Evolutionary conservation across 2,797 vertebrate genomes (phyloP), one percentile per base, ranked within the genome.

Genomic region (Chaetodon trifasciatus): DNA sequence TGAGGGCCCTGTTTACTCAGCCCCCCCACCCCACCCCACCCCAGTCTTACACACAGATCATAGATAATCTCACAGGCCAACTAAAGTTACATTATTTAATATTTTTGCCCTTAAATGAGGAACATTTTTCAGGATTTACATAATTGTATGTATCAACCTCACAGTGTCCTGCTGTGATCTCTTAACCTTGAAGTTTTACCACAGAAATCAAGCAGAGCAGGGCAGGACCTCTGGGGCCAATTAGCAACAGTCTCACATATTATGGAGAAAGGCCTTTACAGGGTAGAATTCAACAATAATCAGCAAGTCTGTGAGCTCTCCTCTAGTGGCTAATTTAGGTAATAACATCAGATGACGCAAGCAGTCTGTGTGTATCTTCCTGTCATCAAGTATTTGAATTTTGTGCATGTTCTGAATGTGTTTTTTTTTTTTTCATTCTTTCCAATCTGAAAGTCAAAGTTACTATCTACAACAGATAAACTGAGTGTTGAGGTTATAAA

Each of bases 201-300:
- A 46, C 60, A 79, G 21, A 83, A 76, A 74, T 74, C 0, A 71
- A 68, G 77, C 46, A 17, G 47, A 79, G 65, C 61, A 56, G 53
- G 28, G 58, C 61, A 57, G 62, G 70, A 57, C 82, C 85, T 82
- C 58, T 63, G 90, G 87, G 90, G 32, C 82, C 88, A 90, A 87
- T 90, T 90, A 90, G 58, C 37, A 37, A 47, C 62, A 77, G 55
- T 28, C 32, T 53, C 11, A 2, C 12, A 46, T 44, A 75, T 83
- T 68, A 75, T 76, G 8, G 13, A 67, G 73, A 70, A 37, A 55
- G 65, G 46, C 46, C 47, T 61, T 64, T 39, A 65, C 37, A 61
- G 32, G 47, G 39, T 53, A 9, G 5, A 60, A 56, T 39, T 7
- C 46, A 81, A 55, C 28, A 82, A 74, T 86, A 79, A 81, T 66